These are phyloP conservation scores for Polydrusus cervinus DNA, from an alignment of 2,888 invertebrate species.

Conservation along the genomic window DNA sequence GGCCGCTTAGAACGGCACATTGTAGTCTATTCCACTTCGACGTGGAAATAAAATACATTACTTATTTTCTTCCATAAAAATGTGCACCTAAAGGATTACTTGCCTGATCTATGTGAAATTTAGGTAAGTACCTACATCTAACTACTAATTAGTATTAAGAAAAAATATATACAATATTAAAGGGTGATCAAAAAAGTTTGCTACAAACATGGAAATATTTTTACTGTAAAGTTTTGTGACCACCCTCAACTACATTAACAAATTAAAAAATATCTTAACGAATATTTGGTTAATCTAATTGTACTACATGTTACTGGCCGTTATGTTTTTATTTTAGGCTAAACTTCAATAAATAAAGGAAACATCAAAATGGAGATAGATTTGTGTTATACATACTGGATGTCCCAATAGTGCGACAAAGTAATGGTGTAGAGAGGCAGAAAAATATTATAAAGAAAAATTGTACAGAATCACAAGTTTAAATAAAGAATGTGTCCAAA, in stretches of 20 bases:
- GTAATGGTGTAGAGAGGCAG: too few relatives aligned
- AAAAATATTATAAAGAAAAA: too few relatives aligned
- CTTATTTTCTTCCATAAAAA: too few relatives aligned
- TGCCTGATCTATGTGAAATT: not conserved
- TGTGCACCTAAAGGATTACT: too few relatives aligned
- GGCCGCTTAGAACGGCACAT: too few relatives aligned
- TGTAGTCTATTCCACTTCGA: too few relatives aligned
- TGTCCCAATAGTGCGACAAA: not conserved
- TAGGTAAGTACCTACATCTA: slow-evolving; percentile 12
- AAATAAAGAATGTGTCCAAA: too few relatives aligned
- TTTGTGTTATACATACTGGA: too few relatives aligned
- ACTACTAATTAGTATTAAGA: not conserved
- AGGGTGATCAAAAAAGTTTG: not conserved
- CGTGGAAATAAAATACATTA: too few relatives aligned
- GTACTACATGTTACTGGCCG: slow-evolving; percentile 16
- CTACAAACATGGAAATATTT: not conserved
- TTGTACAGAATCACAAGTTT: too few relatives aligned
- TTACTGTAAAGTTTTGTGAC: not conserved
- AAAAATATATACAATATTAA: slow-evolving; percentile 46
- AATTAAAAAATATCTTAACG: slow-evolving; percentile 47
- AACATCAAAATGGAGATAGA: too few relatives aligned
- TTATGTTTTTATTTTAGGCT: not conserved
- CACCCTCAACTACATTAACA: not conserved
- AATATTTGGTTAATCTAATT: slow-evolving; percentile 28
- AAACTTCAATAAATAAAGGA: too few relatives aligned